Evolutionary conservation across 1,140 invertebrate species (phyloP).

Genomic region (Neuroterus valhalla): DNA sequence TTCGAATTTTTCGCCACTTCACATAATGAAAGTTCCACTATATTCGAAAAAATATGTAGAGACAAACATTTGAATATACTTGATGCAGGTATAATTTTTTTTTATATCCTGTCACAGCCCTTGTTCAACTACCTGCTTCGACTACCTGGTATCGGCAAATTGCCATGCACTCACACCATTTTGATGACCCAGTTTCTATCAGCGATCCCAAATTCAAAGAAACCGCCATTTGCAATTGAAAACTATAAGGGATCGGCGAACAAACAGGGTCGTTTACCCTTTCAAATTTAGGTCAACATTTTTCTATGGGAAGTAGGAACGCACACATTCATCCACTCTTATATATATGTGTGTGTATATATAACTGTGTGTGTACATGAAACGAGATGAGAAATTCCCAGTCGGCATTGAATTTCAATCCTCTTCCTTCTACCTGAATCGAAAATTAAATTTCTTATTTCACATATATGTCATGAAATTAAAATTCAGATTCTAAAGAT

Average conservation of each 20-base stretch:
- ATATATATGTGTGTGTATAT: background rate
- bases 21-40: too few species aligned
- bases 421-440: background rate
- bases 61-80: too few species aligned
- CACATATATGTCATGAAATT: too few species aligned
- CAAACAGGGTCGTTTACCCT: slow-evolving; percentile 72
- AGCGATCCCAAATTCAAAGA: slow-evolving; percentile 61
- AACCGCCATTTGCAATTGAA: slow-evolving; percentile 64
- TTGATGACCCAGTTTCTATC: slow-evolving; percentile 65
- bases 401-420: background rate
- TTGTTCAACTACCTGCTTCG: slow-evolving; percentile 35
- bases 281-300: slow-evolving; percentile 66
- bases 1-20: too few species aligned
- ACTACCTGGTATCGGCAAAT: slow-evolving; percentile 51
- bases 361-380: background rate
- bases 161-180: slow-evolving; percentile 54
- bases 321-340: background rate
- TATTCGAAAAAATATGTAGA: too few species aligned
- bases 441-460: too few species aligned
- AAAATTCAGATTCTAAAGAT: too few species aligned
- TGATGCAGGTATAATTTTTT: slow-evolving; percentile 6
- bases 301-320: slow-evolving; percentile 47
- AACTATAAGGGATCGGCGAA: slow-evolving; percentile 57
- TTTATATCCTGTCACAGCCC: background rate
- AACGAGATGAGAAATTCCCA: background rate